These are phyloP conservation scores for Battus philenor DNA, from an alignment of 1,140 invertebrate species.

Conservation along the genomic window DNA sequence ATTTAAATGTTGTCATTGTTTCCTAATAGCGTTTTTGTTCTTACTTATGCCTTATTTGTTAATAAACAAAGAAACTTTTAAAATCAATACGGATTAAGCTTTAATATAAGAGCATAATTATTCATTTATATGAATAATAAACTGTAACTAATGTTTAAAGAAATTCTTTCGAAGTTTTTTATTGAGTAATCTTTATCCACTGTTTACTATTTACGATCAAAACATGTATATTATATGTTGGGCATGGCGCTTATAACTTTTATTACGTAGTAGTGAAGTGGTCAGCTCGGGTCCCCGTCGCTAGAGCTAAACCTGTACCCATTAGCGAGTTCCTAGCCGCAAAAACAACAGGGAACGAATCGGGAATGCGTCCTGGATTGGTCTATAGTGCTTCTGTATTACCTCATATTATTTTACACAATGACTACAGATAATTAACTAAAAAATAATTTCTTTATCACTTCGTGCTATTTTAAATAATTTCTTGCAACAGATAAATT, in stretches of 20 bases:
- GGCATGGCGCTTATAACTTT: slow-evolving; percentile 4
- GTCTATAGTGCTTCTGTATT: slow-evolving; percentile 39
- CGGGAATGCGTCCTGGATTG: slow-evolving; percentile 67
- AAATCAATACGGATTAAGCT: no score
- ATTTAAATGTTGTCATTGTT: neutral
- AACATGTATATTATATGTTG: no score
- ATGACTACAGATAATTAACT: slow-evolving; percentile 7
- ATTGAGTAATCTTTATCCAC: no score
- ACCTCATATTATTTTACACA: slow-evolving; percentile 22
- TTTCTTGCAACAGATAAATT: no score
- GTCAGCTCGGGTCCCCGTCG: slow-evolving; percentile 29
- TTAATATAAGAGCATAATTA: no score
- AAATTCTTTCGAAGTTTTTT: no score
- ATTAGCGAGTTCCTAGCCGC: slow-evolving; percentile 65
- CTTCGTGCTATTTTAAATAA: no score
- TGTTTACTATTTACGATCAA: no score
- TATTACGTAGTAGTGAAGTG: slow-evolving; percentile 26
- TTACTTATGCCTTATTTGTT: neutral
- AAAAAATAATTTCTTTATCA: neutral
- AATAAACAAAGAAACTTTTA: no score
- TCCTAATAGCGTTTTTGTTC: neutral
- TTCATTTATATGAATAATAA: no score
- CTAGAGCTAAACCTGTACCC: slow-evolving; percentile 62
- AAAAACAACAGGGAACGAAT: slow-evolving; percentile 75
- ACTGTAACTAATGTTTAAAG: no score